Percentiles rank a stretch among this genome's conserved stretches.
These are phyloP conservation scores for Lepidocyrtinus sp. DNA, from an alignment of 2,888 invertebrate genomes.

Conservation along the genomic window DNA sequence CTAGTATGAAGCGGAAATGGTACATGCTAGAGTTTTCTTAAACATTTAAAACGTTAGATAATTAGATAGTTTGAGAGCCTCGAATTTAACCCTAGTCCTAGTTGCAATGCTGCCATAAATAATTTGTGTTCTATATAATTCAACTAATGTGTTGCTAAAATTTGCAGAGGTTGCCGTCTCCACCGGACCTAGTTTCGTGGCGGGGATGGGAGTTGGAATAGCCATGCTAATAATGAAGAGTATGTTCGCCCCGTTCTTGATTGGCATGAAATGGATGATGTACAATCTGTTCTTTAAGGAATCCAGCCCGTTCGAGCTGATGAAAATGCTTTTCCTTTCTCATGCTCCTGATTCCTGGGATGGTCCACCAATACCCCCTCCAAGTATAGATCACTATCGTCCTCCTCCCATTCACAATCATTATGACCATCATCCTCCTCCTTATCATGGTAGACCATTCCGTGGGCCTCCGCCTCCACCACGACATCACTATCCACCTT, in stretches of 20 bases:
- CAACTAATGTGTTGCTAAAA: too few relatives aligned
- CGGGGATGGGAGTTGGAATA: slow-evolving; percentile 80
- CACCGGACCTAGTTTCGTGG: slow-evolving; percentile 74
- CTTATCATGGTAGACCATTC: slow-evolving; percentile 14
- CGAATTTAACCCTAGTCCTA: background rate
- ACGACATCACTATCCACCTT: slow-evolving; percentile 4
- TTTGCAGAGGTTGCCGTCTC: slow-evolving; percentile 69
- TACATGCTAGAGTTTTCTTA: background rate
- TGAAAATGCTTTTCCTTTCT: slow-evolving; percentile 59
- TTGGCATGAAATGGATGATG: slow-evolving; percentile 87
- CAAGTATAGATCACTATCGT: slow-evolving; percentile 64
- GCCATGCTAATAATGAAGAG: slow-evolving; percentile 87
- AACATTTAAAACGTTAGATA: background rate
- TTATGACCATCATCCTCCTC: slow-evolving; percentile 54
- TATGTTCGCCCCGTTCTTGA: slow-evolving; percentile 82
- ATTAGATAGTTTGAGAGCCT: background rate
- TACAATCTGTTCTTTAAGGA: slow-evolving; percentile 83
- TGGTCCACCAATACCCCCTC: slow-evolving; percentile 53
- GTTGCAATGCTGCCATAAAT: background rate
- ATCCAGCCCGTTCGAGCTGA: slow-evolving; percentile 66
- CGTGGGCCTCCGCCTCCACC: slow-evolving; percentile 20
- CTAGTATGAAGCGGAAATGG: background rate
- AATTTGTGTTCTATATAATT: too few relatives aligned
- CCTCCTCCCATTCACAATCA: slow-evolving; percentile 64
- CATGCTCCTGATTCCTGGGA: slow-evolving; percentile 55